Conservation (phyloP, 1,140 invertebrate genomes). For the Euborellia annulipes region DNA sequence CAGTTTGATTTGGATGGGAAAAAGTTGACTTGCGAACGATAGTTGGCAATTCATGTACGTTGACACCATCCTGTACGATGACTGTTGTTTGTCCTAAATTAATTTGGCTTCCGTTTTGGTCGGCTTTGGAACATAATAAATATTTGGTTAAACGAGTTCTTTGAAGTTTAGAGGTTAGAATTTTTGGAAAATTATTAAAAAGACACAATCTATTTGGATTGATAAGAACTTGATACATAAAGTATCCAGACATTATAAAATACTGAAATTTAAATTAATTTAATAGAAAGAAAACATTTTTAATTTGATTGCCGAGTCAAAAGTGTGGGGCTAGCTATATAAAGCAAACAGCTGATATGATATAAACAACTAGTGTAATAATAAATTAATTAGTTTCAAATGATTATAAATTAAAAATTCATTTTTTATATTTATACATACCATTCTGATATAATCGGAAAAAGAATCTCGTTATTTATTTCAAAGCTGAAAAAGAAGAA, state of each 20-base stretch:
- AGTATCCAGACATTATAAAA: too few relatives aligned
- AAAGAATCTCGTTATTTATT: slow-evolving; percentile 53
- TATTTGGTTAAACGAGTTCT: not conserved
- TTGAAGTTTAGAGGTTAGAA: not conserved
- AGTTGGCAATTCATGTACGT: slow-evolving; percentile 50
- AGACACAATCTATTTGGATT: too few relatives aligned
- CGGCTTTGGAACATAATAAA: not conserved
- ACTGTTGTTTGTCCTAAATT: slow-evolving; percentile 34
- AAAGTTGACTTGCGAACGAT: slow-evolving; percentile 35
- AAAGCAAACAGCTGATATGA: too few relatives aligned
- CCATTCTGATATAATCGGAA: slow-evolving; percentile 67
- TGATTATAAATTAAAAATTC: not conserved
- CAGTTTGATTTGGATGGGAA: not conserved
- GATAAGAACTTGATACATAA: too few relatives aligned
- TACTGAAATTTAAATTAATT: too few relatives aligned
- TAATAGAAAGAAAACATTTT: too few relatives aligned
- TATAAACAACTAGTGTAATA: too few relatives aligned
- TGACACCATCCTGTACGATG: slow-evolving; percentile 45
- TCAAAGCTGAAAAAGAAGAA: slow-evolving; percentile 47
- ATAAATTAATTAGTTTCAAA: slow-evolving; percentile 8
- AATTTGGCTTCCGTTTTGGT: slow-evolving; percentile 1
- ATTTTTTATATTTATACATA: slow-evolving; percentile 27
- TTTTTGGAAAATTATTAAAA: too few relatives aligned
- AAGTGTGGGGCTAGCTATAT: too few relatives aligned
- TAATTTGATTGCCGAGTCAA: too few relatives aligned